These are phyloP conservation scores for Triplophysa siluroides DNA, from an alignment of 2,113 vertebrate genomes.

Conservation along the genomic window DNA sequence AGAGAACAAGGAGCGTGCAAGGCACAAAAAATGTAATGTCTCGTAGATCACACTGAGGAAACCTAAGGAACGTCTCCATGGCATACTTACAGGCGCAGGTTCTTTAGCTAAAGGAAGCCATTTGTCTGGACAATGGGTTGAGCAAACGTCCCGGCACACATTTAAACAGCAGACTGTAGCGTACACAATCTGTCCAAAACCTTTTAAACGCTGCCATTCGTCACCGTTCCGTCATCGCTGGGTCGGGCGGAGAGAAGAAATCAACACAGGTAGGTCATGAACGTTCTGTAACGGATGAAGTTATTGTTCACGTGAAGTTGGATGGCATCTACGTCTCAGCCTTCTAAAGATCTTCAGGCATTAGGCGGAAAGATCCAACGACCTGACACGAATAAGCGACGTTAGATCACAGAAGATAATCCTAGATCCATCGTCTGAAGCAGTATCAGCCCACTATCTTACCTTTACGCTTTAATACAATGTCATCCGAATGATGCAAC, in stretches of 20 bases:
- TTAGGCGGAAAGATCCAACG: conserved; percentile 34
- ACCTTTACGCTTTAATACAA: background rate
- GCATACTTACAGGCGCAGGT: conserved; percentile 18
- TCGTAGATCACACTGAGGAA: background rate
- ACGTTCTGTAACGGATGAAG: conserved; percentile 47
- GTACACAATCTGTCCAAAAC: conserved; percentile 68
- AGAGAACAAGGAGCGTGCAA: background rate
- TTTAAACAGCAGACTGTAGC: conserved; percentile 56
- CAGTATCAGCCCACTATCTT: background rate
- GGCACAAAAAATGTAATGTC: background rate
- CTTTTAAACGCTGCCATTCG: conserved; percentile 67
- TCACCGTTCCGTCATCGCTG: conserved; percentile 51
- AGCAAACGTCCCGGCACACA: conserved; percentile 48
- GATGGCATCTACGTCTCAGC: conserved; percentile 51
- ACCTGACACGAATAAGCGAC: conserved; percentile 44
- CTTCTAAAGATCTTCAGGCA: conserved; percentile 23
- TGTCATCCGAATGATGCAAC: background rate
- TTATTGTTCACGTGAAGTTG: conserved; percentile 41
- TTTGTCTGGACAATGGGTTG: conserved; percentile 40
- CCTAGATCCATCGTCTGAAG: conserved; percentile 16
- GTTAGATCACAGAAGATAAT: conserved; percentile 40
- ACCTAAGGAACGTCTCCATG: conserved; percentile 15
- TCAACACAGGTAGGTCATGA: conserved; percentile 55
- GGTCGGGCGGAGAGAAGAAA: conserved; percentile 48
- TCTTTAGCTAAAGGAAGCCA: conserved; percentile 43